phyloP scores from a whole-genome alignment of 2,797 vertebrate genomes.

The Neomorphus geoffroyi region DNA sequence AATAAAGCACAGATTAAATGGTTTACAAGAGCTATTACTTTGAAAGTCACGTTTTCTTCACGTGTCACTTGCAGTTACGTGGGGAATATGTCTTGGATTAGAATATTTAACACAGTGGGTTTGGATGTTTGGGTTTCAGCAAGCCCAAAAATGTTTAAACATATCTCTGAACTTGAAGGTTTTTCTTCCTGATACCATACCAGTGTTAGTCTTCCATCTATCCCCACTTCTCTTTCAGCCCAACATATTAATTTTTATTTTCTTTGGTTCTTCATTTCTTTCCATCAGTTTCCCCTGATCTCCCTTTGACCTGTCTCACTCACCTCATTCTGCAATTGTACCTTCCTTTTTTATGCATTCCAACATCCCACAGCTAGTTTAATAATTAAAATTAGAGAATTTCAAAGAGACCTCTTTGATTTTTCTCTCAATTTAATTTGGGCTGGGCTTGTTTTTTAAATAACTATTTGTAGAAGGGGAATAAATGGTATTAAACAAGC shows the following conservation, averaged over 20 bases:
- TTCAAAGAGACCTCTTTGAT: neutral
- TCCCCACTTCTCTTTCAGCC: neutral
- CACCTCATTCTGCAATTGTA: neutral
- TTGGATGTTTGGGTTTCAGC: neutral
- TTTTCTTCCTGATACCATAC: neutral
- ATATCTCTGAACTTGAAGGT: neutral
- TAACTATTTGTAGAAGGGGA: neutral
- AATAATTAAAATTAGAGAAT: neutral
- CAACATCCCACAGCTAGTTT: neutral
- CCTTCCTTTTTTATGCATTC: neutral
- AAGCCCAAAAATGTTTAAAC: neutral
- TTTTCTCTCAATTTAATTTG: neutral
- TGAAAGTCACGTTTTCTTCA: neutral
- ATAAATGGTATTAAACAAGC: neutral
- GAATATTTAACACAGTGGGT: neutral
- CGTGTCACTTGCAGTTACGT: neutral
- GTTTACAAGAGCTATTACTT: conserved; percentile 8
- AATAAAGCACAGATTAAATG: conserved; percentile 34
- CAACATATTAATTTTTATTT: neutral
- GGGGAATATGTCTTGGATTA: neutral
- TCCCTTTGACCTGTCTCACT: neutral
- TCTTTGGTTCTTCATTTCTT: neutral
- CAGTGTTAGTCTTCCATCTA: neutral
- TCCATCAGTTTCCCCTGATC: neutral
- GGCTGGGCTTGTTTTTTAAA: neutral